phyloP scores from a whole-genome alignment of 2,797 vertebrate genomes.

The Austrolebias charrua region DNA sequence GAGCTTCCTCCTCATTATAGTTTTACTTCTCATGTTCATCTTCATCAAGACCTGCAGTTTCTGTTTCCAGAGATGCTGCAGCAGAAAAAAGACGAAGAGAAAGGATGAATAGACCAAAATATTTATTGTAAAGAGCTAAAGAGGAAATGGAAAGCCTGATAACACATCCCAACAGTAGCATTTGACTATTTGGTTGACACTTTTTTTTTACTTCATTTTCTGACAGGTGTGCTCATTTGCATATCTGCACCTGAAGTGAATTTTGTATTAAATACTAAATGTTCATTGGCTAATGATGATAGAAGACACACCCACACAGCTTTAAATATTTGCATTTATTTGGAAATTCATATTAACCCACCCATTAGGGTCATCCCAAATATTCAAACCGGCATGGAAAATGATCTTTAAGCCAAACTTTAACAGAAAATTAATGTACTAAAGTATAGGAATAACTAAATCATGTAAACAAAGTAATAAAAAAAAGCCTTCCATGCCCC shows the following conservation, averaged over 20 bases:
- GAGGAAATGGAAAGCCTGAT: background rate
- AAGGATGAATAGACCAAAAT: slow-evolving; percentile 48
- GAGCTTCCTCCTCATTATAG: slow-evolving; percentile 67
- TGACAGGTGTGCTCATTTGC: slow-evolving; percentile 31
- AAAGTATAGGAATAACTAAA: slow-evolving; percentile 10
- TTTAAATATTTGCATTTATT: slow-evolving; percentile 57
- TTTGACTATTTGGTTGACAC: background rate
- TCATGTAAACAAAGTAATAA: slow-evolving; percentile 22
- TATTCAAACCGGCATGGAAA: slow-evolving; percentile 16
- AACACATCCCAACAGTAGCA: background rate
- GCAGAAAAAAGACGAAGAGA: slow-evolving; percentile 49
- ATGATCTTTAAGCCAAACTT: slow-evolving; percentile 23
- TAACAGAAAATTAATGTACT: slow-evolving; percentile 5
- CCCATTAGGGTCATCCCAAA: background rate
- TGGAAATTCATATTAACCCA: slow-evolving; percentile 3
- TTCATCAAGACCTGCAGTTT: slow-evolving; percentile 59
- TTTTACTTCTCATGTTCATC: slow-evolving; percentile 51
- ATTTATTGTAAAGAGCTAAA: background rate
- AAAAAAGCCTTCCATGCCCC: slow-evolving; percentile 8
- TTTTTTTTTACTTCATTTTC: background rate
- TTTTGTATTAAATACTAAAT: background rate
- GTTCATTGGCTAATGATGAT: slow-evolving; percentile 28
- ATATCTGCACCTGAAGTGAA: slow-evolving; percentile 21
- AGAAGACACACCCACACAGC: background rate
- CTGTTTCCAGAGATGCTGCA: slow-evolving; percentile 52